Evolutionary conservation across 2,888 invertebrate genomes (phyloP).

Genomic region (Gymnoscelis rufifasciata): DNA sequence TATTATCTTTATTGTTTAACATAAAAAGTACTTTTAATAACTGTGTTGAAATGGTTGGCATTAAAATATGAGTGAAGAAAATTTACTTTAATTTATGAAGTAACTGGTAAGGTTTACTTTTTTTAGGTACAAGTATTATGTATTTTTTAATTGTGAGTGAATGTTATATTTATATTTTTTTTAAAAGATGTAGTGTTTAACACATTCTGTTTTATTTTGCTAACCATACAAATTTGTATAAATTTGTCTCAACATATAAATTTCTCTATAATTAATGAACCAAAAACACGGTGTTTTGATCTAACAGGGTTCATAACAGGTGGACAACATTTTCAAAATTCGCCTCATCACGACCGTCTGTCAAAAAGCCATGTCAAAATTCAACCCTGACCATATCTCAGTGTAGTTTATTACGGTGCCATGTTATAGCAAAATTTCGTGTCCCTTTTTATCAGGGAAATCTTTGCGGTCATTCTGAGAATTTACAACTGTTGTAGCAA

Average conservation of each 20-base stretch:
- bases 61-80: too few species aligned
- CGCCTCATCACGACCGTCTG: slow-evolving; percentile 49
- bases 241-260: slow-evolving; percentile 69
- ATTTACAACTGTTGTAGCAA: slow-evolving; percentile 28
- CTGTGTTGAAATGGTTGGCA: too few species aligned
- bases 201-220: slow-evolving; percentile 29
- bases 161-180: background rate
- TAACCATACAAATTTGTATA: slow-evolving; percentile 41
- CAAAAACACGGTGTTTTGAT: slow-evolving; percentile 63
- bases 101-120: too few species aligned
- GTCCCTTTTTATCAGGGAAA: slow-evolving; percentile 31
- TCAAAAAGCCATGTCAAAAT: slow-evolving; percentile 26
- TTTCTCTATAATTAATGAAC: slow-evolving; percentile 69
- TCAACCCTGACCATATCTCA: slow-evolving; percentile 22
- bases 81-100: too few species aligned
- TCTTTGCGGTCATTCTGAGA: slow-evolving; percentile 32
- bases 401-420: slow-evolving; percentile 27
- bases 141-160: too few species aligned
- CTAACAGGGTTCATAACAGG: slow-evolving; percentile 70
- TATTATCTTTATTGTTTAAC: too few species aligned
- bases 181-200: too few species aligned
- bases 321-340: slow-evolving; percentile 53
- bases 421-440: slow-evolving; percentile 29
- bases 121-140: too few species aligned
- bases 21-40: too few species aligned